Percentiles rank a stretch among this genome's conserved stretches.
Evolutionary conservation across 1,140 invertebrate genomes (phyloP).

Genomic region (Orius insidiosus): DNA sequence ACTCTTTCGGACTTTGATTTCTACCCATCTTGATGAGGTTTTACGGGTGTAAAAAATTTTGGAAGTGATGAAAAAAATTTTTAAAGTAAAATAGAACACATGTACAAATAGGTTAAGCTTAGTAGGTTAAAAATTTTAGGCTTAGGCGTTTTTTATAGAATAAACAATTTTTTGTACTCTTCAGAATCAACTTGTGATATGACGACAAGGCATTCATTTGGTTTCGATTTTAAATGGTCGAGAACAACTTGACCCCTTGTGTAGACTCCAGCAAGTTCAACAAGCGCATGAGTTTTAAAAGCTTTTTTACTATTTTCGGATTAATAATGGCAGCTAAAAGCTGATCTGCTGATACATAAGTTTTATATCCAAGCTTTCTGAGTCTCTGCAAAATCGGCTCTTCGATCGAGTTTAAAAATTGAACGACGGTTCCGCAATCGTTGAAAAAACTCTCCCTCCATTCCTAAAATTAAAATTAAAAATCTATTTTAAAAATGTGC

Average conservation of each 20-base stretch:
- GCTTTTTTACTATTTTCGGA: conserved; percentile 20
- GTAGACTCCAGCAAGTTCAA: conserved; percentile 19
- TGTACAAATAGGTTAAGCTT: too few relatives aligned
- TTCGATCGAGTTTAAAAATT: conserved; percentile 15
- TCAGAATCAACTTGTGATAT: conserved; percentile 28
- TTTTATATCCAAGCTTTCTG: conserved; percentile 2
- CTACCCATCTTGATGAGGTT: too few relatives aligned
- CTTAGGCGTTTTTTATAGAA: too few relatives aligned
- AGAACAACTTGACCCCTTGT: conserved; percentile 41
- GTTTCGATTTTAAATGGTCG: conserved; percentile 31
- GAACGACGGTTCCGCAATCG: conserved; percentile 3
- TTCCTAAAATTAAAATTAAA: conserved; percentile 5
- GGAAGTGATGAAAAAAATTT: too few relatives aligned
- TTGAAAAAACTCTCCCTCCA: conserved; percentile 11
- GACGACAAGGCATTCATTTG: conserved; percentile 32
- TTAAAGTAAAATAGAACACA: too few relatives aligned
- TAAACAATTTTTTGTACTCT: conserved; percentile 4
- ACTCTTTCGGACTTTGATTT: too few relatives aligned
- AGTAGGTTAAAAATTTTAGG: too few relatives aligned
- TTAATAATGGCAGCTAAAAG: conserved; percentile 17
- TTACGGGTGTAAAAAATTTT: too few relatives aligned
- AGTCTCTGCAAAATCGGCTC: conserved; percentile 6
- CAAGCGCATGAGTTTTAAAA: conserved; percentile 2
- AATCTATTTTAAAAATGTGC: neutral
- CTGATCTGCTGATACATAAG: conserved; percentile 15